These are phyloP conservation scores for Eira barbara DNA, from an alignment of 2,113 vertebrate genomes.

Conservation along the genomic window DNA sequence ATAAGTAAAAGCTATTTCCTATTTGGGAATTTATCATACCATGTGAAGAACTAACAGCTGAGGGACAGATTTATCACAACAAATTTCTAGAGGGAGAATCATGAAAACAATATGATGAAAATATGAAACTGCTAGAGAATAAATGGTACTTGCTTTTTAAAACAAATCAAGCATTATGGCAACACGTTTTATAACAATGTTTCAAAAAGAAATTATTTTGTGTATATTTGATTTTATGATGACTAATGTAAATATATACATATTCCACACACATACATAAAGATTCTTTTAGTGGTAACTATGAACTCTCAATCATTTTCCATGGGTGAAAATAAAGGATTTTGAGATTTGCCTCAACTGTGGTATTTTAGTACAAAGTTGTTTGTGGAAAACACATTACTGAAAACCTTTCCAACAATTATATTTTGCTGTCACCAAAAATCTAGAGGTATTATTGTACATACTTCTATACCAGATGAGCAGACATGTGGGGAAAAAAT, in stretches of 20 bases:
- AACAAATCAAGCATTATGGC: background rate
- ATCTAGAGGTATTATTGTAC: background rate
- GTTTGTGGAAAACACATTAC: background rate
- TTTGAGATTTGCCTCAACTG: background rate
- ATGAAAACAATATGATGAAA: background rate
- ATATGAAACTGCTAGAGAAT: background rate
- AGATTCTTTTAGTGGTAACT: background rate
- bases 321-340: background rate
- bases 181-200: background rate
- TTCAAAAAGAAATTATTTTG: background rate
- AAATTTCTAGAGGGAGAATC: background rate
- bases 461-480: background rate
- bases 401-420: background rate
- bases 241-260: background rate
- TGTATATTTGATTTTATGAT: background rate
- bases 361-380: background rate
- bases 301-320: background rate
- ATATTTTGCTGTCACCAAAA: background rate
- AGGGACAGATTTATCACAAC: background rate
- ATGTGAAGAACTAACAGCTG: background rate
- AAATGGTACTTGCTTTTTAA: background rate
- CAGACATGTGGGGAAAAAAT: background rate
- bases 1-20: background rate
- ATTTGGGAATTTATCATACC: background rate
- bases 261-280: background rate